A percentile compares a stretch with the other conserved stretches of the same genome.
Conservation (phyloP, 2,888 invertebrate species). For the Melanophora roralis region DNA sequence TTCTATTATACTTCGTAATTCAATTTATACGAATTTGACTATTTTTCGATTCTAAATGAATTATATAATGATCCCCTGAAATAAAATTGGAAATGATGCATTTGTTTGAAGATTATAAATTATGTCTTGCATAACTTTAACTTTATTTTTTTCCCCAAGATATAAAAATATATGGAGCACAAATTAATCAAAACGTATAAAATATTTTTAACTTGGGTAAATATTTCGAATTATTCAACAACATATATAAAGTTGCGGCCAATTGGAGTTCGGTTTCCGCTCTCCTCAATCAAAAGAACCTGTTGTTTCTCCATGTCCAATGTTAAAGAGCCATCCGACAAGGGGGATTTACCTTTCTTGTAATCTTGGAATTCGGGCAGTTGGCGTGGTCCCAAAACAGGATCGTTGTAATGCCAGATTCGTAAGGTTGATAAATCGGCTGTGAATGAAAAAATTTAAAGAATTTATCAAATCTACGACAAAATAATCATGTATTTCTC, state of each 20-base stretch:
- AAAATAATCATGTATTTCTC: too few species aligned
- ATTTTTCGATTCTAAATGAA: too few species aligned
- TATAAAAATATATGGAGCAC: constrained; percentile 6
- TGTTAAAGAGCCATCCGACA: constrained; percentile 74
- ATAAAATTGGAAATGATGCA: too few species aligned
- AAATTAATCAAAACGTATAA: background rate
- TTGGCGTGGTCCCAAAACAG: constrained; percentile 84
- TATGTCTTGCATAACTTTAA: constrained; percentile 45
- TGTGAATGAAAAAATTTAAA: background rate
- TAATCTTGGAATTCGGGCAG: constrained; percentile 85
- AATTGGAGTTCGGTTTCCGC: constrained; percentile 77
- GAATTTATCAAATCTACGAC: too few species aligned
- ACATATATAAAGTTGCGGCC: constrained; percentile 80
- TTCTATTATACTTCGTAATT: background rate
- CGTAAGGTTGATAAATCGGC: constrained; percentile 78
- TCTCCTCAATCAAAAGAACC: constrained; percentile 74
- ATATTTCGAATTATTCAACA: constrained; percentile 68
- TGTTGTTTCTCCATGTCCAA: constrained; percentile 78
- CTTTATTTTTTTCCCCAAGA: constrained; percentile 47
- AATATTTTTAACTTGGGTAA: background rate
- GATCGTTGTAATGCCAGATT: constrained; percentile 88
- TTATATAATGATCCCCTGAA: too few species aligned
- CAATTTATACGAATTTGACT: background rate
- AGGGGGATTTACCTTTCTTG: constrained; percentile 80
- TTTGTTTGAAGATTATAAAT: too few species aligned